Conservation (phyloP, 2,888 invertebrate species). For the Atrina japonica region DNA sequence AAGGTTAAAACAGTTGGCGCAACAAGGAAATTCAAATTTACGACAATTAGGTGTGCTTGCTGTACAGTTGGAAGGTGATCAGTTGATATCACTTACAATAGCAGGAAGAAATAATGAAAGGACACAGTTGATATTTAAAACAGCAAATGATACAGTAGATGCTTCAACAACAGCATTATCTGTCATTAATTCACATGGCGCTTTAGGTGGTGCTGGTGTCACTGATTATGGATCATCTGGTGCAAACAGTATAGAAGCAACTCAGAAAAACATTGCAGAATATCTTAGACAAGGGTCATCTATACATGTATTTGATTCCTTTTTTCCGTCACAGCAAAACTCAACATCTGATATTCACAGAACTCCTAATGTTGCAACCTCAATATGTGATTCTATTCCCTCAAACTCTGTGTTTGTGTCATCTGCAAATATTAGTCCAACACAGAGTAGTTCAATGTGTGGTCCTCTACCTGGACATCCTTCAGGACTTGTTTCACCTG, state of each 20-base stretch:
- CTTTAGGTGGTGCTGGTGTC: constrained; percentile 18
- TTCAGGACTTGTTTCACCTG: constrained; percentile 12
- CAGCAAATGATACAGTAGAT: constrained; percentile 58
- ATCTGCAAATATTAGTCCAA: constrained; percentile 37
- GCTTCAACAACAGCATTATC: constrained; percentile 50
- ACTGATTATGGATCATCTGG: constrained; percentile 46
- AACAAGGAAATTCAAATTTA: constrained; percentile 91
- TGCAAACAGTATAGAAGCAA: constrained; percentile 76
- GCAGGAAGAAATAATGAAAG: constrained; percentile 86
- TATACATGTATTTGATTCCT: constrained; percentile 61
- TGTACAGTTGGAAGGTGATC: constrained; percentile 89
- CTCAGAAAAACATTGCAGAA: constrained; percentile 79
- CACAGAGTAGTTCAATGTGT: constrained; percentile 33
- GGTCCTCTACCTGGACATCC: constrained; percentile 37
- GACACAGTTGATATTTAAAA: constrained; percentile 83
- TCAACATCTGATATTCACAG: neutral
- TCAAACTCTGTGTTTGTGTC: constrained; percentile 14
- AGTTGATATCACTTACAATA: constrained; percentile 85
- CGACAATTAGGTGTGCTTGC: constrained; percentile 96
- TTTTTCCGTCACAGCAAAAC: constrained; percentile 48
- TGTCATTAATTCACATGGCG: constrained; percentile 62
- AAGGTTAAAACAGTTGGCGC: constrained; percentile 93
- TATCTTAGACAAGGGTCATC: constrained; percentile 76
- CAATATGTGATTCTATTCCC: constrained; percentile 40
- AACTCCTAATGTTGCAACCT: constrained; percentile 10